Evolutionary conservation across 2,797 vertebrate genomes (phyloP).

Genomic region (Parotocinclus haroldoi): DNA sequence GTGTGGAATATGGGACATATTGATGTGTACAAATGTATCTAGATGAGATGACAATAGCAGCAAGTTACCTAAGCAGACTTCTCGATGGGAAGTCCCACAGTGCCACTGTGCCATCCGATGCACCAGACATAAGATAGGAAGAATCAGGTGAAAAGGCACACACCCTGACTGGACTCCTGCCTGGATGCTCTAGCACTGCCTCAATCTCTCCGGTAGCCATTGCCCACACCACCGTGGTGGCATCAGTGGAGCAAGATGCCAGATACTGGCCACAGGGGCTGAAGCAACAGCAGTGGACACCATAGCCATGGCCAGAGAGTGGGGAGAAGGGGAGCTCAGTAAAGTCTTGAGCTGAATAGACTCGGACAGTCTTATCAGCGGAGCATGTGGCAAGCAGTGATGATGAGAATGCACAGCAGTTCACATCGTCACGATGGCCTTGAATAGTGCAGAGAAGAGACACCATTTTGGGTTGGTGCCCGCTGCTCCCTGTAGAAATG

Average conservation of each 20-base stretch:
- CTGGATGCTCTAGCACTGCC: constrained; percentile 79
- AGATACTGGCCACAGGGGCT: constrained; percentile 80
- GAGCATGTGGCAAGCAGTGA: constrained; percentile 87
- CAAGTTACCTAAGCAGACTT: constrained; percentile 52
- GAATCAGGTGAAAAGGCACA: constrained; percentile 81
- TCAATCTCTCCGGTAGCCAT: constrained; percentile 68
- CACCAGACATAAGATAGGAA: constrained; percentile 73
- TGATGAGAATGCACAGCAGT: constrained; percentile 83
- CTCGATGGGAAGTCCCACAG: constrained; percentile 81
- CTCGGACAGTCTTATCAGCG: constrained; percentile 84
- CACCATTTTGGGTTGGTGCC: constrained; percentile 70
- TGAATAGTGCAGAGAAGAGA: constrained; percentile 81
- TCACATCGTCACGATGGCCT: constrained; percentile 87
- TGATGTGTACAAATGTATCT: too few species aligned
- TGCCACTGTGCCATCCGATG: constrained; percentile 81
- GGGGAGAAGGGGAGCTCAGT: constrained; percentile 83
- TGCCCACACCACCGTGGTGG: constrained; percentile 81
- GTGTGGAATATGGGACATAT: too few species aligned
- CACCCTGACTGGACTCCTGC: constrained; percentile 80
- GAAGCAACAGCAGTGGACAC: constrained; percentile 93
- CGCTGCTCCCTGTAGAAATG: constrained; percentile 4
- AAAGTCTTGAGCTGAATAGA: constrained; percentile 78
- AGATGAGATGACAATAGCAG: too few species aligned
- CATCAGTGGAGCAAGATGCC: constrained; percentile 91
- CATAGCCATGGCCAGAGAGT: constrained; percentile 80